phyloP scores from a whole-genome alignment of 2,113 vertebrate genomes.

The Sturnus vulgaris region DNA sequence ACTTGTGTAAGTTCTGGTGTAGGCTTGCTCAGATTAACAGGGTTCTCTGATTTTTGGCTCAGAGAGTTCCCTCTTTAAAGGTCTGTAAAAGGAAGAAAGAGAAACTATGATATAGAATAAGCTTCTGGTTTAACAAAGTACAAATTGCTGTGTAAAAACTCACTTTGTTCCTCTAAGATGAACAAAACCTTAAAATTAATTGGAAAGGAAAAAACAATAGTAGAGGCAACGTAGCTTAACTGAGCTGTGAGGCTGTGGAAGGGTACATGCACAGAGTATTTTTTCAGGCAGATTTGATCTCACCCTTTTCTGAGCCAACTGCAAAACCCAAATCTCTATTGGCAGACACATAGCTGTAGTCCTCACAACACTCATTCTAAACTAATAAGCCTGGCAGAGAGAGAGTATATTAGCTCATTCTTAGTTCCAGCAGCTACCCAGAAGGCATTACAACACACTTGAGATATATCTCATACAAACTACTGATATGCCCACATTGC shows the following conservation, averaged over 20 bases:
- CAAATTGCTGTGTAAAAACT: neutral
- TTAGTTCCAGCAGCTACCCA: constrained; percentile 63
- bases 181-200: neutral
- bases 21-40: neutral
- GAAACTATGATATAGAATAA: neutral
- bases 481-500: neutral
- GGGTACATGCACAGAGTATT: neutral
- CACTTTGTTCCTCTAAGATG: neutral
- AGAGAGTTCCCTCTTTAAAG: neutral
- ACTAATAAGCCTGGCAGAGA: constrained; percentile 59
- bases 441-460: constrained; percentile 55
- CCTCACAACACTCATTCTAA: constrained; percentile 44
- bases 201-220: neutral
- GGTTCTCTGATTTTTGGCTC: neutral
- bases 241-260: neutral
- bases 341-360: constrained; percentile 25
- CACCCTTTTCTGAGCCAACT: neutral
- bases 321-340: constrained; percentile 31
- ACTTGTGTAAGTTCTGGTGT: neutral
- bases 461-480: constrained; percentile 29
- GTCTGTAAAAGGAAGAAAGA: neutral
- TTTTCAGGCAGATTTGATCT: constrained; percentile 43
- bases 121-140: neutral
- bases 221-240: neutral
- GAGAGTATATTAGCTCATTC: constrained; percentile 57